Evolutionary conservation across 2,113 vertebrate species (phyloP), one percentile per base, ranked within the genome.

Genomic region (Ploceus nigricollis): DNA sequence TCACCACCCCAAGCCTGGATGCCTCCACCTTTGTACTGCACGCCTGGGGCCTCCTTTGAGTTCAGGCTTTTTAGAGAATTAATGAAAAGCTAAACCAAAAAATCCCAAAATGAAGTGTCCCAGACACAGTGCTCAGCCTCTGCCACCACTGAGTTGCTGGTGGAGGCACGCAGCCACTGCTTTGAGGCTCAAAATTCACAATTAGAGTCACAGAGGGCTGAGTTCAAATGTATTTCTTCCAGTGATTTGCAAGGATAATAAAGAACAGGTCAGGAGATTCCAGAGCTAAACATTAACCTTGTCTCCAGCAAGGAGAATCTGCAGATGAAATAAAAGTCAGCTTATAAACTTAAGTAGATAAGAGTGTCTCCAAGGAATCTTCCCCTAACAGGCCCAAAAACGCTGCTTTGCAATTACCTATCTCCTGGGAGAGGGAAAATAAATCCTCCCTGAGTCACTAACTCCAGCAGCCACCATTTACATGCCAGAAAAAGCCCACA

Each of bases 341-440:
- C 35, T 93, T 78, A 73, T 70, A 86, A 90, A 72, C 87, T 66
- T 48, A 92, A 91, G 61, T 51, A 90, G 92, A 48, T 85, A 95
- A 80, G 66, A 90, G 20, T 2, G 2, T 93, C 93, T 88, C 27
- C 0, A 57, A 93, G 82, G 90, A 93, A 73, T 88, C 87, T 94
- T 91, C 54, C 42, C 33, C 79, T 90, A 93, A 88, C 1, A 2
- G 79, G 35, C 47, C 68, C 58, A 33, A 75, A 95, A 81, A 6
- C 0, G 0, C 82, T 83, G 75, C 85, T 86, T 80, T 88, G 80
- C 58, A 89, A 83, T 50, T 90, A 66, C 72, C 42, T 70, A 0
- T 75, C 82, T 93, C 71, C 68, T 86, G 82, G 60, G 68, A 95
- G 54, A 91, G 23, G 75, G 82, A 75, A 94, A 82, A 88, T 58